Conservation (phyloP, 92 coral and sea anemone genomes). For the Siderastrea siderea region DNA sequence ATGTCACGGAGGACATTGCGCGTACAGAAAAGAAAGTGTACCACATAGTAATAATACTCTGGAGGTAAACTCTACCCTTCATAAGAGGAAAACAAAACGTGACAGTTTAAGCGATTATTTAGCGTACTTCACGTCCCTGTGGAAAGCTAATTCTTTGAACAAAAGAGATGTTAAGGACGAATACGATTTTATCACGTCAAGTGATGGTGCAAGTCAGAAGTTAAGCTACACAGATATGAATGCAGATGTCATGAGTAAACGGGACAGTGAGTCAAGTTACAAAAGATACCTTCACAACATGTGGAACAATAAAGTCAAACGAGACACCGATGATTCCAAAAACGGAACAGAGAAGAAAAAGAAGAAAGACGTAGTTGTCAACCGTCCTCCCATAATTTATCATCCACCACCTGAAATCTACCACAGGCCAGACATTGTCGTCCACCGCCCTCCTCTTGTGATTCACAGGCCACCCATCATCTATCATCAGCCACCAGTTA, state of each 20-base stretch:
- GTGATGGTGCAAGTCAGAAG: constrained; percentile 70
- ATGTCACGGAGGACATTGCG: constrained; percentile 76
- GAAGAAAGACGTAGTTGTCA: constrained; percentile 97
- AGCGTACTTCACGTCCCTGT: constrained; percentile 62
- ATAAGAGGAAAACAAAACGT: constrained; percentile 67
- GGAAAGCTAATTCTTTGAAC: constrained; percentile 57
- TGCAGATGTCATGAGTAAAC: constrained; percentile 46
- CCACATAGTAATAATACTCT: constrained; percentile 54
- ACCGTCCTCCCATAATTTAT: constrained; percentile 98
- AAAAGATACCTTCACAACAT: constrained; percentile 2
- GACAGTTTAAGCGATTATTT: constrained; percentile 73
- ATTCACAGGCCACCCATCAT: constrained; percentile 98
- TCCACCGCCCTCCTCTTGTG: constrained; percentile 99
- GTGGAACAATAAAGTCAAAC: constrained; percentile 37
- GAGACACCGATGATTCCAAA: background rate
- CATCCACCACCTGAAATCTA: constrained; percentile 99
- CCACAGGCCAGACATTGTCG: constrained; percentile 98
- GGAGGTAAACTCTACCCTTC: constrained; percentile 37
- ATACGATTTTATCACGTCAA: constrained; percentile 72
- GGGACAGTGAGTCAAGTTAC: constrained; percentile 59
- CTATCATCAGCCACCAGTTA: constrained; percentile 99
- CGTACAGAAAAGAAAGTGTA: constrained; percentile 81
- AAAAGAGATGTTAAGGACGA: constrained; percentile 65
- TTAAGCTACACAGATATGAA: constrained; percentile 62
- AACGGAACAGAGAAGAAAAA: constrained; percentile 45